Evolutionary conservation across 2,888 invertebrate genomes (phyloP), one percentile per base, ranked within the genome.

Genomic region (Hirudinaria manillensis): DNA sequence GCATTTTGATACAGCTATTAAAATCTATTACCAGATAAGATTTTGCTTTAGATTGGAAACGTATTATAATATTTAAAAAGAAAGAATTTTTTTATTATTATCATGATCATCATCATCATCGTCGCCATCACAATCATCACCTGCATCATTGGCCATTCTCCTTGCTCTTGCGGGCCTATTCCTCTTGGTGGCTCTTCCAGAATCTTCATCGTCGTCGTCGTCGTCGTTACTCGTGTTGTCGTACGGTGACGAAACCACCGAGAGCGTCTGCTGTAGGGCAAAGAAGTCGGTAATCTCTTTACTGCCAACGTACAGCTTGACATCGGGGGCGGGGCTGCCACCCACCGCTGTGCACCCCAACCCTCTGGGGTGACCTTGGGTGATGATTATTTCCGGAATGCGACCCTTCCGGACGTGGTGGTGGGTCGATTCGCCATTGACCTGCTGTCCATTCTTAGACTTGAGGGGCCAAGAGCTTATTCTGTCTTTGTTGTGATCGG

Each of bases 61-160:
- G 27, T 56, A 56, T 24, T 24, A 7, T 24, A 7, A 56, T 16
- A 56, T 3, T 7, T 56, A 7, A 24, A 3, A 24, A 16, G 16
- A 27, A 67, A 10, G 4, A 34, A 6, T 29, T 10, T 6, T 27
- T 10, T 32, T 16, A 67, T 16, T 29, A 67, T 10, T 29, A 67
- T 3, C 70, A 70, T n/a, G 3, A 70, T 13, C 70, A 70, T 70
- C 70, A 68, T 34, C 68, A 68, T 68, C 68, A 68, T 27, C 68
- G 34, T 68, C 68, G 34, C 34, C 36, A 70, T 70, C 45, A 70
- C 38, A 32, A 70, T 70, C 6, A 70, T 70, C 70, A 70, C 45
- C 70, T 19, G 32, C 27, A 21, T 67, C 67, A 32, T 66, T 38
- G 10, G 27, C 56, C 16, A 16, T 7, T 56, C n/a, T 56, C 27